phyloP scores from a whole-genome alignment of 2,888 invertebrate species.

The Epirrhoe tristata region DNA sequence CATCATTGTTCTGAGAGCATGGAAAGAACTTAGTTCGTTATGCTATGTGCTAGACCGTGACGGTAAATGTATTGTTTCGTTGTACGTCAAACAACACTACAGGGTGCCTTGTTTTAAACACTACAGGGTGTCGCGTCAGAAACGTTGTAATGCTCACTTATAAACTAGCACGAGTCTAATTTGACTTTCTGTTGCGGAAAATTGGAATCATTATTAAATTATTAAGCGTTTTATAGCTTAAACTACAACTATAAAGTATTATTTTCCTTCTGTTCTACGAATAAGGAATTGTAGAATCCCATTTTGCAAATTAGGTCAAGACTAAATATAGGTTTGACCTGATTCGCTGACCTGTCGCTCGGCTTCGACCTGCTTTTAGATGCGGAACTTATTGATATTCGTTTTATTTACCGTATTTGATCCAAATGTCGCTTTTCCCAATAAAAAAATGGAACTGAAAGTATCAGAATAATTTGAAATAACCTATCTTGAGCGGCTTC shows the following conservation, averaged over 20 bases:
- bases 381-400: neutral
- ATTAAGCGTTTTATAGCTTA: neutral
- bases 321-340: conserved; percentile 27
- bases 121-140: too few relatives aligned
- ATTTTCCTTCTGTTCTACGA: neutral
- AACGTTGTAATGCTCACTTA: too few relatives aligned
- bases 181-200: too few relatives aligned
- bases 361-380: conserved; percentile 10
- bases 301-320: conserved; percentile 25
- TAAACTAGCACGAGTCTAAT: too few relatives aligned
- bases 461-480: too few relatives aligned
- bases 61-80: neutral
- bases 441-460: too few relatives aligned
- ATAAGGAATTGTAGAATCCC: neutral
- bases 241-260: neutral
- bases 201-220: too few relatives aligned
- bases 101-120: too few relatives aligned
- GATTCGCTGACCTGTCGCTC: conserved; percentile 21
- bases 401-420: neutral
- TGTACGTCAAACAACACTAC: too few relatives aligned
- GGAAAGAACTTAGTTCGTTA: neutral
- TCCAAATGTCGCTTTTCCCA: neutral
- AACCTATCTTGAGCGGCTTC: too few relatives aligned
- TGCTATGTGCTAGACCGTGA: neutral
- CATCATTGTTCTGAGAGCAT: neutral